phyloP scores from a whole-genome alignment of 1,140 invertebrate species.

The Hydropsyche tenuis region DNA sequence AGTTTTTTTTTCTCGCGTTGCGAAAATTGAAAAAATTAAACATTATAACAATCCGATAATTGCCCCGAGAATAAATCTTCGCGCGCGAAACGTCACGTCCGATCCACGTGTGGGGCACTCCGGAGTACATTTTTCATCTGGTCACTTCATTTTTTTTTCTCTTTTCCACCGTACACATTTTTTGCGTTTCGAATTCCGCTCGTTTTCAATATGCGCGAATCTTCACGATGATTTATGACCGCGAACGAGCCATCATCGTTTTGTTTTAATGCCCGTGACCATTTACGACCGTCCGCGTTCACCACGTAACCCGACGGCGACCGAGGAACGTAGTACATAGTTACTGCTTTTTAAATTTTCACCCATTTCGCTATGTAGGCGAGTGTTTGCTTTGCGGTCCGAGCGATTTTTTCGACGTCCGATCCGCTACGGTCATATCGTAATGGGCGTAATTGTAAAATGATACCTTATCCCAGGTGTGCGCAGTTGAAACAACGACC shows the following conservation, averaged over 20 bases:
- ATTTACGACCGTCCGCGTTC: constrained; percentile 6
- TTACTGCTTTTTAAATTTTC: too few species aligned
- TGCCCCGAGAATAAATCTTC: too few species aligned
- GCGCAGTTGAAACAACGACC: too few species aligned
- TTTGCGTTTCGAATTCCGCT: constrained; percentile 17
- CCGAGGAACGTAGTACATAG: too few species aligned
- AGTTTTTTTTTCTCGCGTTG: too few species aligned
- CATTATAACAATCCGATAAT: too few species aligned
- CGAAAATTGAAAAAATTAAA: background rate
- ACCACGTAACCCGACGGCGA: too few species aligned
- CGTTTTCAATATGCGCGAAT: constrained; percentile 17
- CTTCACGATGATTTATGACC: constrained; percentile 22
- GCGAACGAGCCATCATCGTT: constrained; percentile 30
- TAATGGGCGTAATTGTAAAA: constrained; percentile 10
- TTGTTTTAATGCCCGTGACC: constrained; percentile 30
- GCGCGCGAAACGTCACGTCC: background rate
- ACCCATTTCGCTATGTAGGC: background rate
- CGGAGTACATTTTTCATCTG: background rate
- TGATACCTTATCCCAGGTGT: background rate
- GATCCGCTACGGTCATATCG: background rate
- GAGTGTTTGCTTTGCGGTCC: background rate
- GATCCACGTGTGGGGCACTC: too few species aligned
- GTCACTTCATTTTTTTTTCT: background rate
- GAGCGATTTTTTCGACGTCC: background rate
- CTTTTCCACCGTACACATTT: background rate